Conservation (phyloP, 1,140 invertebrate species). For the Eupeodes corollae region DNA sequence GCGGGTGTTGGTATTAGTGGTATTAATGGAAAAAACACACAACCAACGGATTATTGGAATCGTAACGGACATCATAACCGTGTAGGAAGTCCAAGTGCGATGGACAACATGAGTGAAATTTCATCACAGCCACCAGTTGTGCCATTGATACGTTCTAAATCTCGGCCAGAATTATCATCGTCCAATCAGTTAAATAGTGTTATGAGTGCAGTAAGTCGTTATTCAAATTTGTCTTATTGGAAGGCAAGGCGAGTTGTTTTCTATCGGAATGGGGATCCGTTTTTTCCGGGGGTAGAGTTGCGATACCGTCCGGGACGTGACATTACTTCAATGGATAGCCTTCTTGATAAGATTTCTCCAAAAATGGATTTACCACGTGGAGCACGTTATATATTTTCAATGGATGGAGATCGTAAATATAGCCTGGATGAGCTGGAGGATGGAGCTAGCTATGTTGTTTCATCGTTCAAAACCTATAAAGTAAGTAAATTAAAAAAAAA, state of each 20-base stretch:
- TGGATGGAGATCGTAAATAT: conserved; percentile 75
- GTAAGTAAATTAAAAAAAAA: conserved; percentile 44
- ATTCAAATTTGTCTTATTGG: conserved; percentile 75
- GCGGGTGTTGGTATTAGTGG: conserved; percentile 1
- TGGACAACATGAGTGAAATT: conserved; percentile 36
- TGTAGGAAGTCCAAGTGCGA: background rate
- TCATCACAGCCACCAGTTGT: conserved; percentile 34
- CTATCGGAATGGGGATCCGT: conserved; percentile 87
- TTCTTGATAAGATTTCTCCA: conserved; percentile 72
- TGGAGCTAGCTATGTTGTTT: conserved; percentile 82
- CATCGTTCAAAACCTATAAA: conserved; percentile 85
- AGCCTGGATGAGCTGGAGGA: conserved; percentile 78
- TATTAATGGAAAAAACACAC: background rate
- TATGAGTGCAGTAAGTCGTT: conserved; percentile 45
- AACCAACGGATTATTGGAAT: conserved; percentile 25
- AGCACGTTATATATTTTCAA: conserved; percentile 80
- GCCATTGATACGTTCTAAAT: conserved; percentile 32
- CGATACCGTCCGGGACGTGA: conserved; percentile 79
- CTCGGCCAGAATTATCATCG: conserved; percentile 30
- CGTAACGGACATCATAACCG: background rate
- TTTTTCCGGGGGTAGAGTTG: conserved; percentile 79
- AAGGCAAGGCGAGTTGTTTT: conserved; percentile 75
- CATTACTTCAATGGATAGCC: conserved; percentile 72
- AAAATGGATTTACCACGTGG: conserved; percentile 71
- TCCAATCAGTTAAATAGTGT: conserved; percentile 6